Evolutionary conservation across 2,888 invertebrate genomes (phyloP).

Genomic region (Xylophagus ater): DNA sequence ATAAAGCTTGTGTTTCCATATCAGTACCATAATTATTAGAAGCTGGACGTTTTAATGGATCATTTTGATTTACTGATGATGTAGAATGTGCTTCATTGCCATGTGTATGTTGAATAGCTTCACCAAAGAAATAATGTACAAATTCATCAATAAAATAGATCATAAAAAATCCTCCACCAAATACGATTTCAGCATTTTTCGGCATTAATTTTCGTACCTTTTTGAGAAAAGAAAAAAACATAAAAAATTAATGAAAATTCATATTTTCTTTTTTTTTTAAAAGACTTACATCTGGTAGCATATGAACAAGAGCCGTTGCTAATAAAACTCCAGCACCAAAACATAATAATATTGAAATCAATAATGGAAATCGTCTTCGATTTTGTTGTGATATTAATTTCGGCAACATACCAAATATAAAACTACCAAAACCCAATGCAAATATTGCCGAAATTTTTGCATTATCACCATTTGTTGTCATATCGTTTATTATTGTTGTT

Average conservation of each 20-base stretch:
- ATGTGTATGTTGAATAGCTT: constrained; percentile 27
- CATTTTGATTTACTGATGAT: constrained; percentile 2
- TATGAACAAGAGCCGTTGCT: constrained; percentile 65
- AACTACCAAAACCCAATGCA: constrained; percentile 55
- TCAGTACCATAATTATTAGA: constrained; percentile 12
- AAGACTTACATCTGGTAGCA: constrained; percentile 59
- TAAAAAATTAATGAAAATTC: not conserved
- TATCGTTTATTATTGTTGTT: constrained; percentile 8
- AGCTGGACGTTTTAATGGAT: not conserved
- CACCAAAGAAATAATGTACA: constrained; percentile 54
- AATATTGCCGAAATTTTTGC: constrained; percentile 57
- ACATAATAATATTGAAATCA: constrained; percentile 59
- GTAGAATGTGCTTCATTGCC: not conserved
- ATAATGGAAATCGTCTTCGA: constrained; percentile 47
- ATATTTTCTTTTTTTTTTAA: too few species aligned
- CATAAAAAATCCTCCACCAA: constrained; percentile 58
- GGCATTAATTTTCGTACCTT: constrained; percentile 45
- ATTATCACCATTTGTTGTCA: constrained; percentile 24
- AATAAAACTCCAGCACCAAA: constrained; percentile 73
- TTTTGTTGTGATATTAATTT: constrained; percentile 49
- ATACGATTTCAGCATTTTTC: constrained; percentile 50
- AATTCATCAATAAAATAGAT: constrained; percentile 63
- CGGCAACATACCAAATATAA: constrained; percentile 59
- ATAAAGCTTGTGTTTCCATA: constrained; percentile 9
- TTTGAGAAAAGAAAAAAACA: not conserved